Percentiles rank a stretch among this genome's conserved stretches.
Evolutionary conservation across 2,888 invertebrate species (phyloP).

Genomic region (Capitulum mitella): DNA sequence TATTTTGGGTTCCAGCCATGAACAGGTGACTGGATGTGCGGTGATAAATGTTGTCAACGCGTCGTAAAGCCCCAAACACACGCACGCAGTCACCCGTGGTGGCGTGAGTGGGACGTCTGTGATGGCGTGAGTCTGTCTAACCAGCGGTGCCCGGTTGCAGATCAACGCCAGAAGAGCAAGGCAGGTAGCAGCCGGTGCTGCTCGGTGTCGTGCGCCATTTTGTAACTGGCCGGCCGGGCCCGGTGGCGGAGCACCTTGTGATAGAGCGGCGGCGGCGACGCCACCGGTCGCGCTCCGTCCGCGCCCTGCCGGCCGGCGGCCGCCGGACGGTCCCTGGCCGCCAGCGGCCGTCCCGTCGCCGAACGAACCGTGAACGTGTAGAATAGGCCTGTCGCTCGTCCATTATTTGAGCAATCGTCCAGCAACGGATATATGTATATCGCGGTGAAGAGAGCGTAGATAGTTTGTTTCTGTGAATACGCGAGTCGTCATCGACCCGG

Average conservation of each 20-base stretch:
- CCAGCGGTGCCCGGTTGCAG: constrained; percentile 63
- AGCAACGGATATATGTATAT: neutral
- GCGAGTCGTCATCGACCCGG: neutral
- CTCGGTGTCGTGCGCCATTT: constrained; percentile 85
- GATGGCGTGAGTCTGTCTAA: no score
- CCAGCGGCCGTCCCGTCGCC: no score
- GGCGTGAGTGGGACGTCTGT: no score
- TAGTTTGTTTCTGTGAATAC: neutral
- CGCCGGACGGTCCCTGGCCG: no score
- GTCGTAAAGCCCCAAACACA: no score
- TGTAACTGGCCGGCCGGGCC: constrained; percentile 53
- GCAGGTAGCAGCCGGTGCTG: constrained; percentile 91
- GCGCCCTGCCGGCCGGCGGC: no score
- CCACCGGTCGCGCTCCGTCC: no score
- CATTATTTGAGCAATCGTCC: neutral
- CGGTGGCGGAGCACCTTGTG: neutral
- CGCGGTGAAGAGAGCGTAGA: neutral
- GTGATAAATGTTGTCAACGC: no score
- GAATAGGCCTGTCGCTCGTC: neutral
- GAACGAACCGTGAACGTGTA: no score
- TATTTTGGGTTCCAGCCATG: no score
- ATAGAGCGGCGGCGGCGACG: neutral
- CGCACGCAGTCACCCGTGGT: no score
- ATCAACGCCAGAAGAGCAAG: constrained; percentile 94
- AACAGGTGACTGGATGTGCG: no score